These are phyloP conservation scores for Microctenopoma steveboyesi DNA, from an alignment of 2,797 vertebrate species.

Conservation along the genomic window DNA sequence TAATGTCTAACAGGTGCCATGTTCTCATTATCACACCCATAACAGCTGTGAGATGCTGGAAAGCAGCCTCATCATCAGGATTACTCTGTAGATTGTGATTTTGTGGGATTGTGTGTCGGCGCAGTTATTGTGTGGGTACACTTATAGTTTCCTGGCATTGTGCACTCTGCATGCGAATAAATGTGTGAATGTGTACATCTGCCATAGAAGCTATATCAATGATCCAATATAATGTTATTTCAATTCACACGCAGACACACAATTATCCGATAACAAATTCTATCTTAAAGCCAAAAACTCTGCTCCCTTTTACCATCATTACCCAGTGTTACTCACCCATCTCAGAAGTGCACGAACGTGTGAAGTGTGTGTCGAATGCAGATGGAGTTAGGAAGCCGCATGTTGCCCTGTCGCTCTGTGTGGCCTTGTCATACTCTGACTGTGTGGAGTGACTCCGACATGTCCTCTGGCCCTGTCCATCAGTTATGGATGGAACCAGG, in stretches of 20 bases:
- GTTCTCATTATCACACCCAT: conserved; percentile 73
- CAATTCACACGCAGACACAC: background rate
- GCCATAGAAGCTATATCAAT: conserved; percentile 35
- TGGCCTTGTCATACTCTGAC: conserved; percentile 67
- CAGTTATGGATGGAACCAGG: conserved; percentile 75
- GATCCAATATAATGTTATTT: conserved; percentile 26
- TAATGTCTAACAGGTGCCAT: conserved; percentile 80
- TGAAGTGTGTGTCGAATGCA: conserved; percentile 57
- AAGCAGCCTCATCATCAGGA: conserved; percentile 77
- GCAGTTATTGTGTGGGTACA: background rate
- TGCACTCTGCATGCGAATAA: background rate
- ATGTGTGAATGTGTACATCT: conserved; percentile 1
- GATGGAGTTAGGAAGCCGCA: conserved; percentile 47
- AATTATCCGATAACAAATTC: conserved; percentile 4
- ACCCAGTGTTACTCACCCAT: conserved; percentile 15
- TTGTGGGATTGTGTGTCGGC: conserved; percentile 15
- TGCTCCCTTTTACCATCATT: conserved; percentile 23
- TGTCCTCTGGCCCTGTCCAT: conserved; percentile 73
- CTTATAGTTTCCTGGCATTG: background rate
- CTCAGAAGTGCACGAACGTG: conserved; percentile 41
- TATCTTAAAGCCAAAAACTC: conserved; percentile 8
- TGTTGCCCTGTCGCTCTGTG: conserved; percentile 60
- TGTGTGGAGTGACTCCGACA: conserved; percentile 58
- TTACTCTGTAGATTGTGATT: conserved; percentile 34
- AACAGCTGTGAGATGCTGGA: conserved; percentile 78